A percentile compares a stretch with the other conserved stretches of the same genome.
Evolutionary conservation across 2,797 vertebrate genomes (phyloP).

Genomic region (Lepilemur septentrionalis): DNA sequence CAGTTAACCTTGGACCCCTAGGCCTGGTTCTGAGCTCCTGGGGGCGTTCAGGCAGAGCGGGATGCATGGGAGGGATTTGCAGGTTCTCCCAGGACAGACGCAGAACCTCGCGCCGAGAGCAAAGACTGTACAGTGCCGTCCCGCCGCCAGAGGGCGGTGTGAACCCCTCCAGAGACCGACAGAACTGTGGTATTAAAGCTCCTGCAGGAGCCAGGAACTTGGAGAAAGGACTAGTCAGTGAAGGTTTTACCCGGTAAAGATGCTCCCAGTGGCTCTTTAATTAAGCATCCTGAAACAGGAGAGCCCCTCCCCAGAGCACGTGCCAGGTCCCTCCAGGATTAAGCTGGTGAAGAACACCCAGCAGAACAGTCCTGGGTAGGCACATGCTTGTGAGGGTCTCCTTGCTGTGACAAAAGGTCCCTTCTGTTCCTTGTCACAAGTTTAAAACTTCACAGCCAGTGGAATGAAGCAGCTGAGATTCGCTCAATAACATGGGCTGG

Average conservation of each 20-base stretch:
- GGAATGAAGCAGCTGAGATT: neutral
- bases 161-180: neutral
- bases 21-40: neutral
- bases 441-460: neutral
- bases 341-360: neutral
- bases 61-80: neutral
- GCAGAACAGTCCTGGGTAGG: neutral
- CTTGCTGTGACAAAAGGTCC: neutral
- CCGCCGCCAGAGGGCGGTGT: neutral
- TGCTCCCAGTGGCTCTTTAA: neutral
- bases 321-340: neutral
- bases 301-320: neutral
- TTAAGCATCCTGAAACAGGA: neutral
- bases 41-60: neutral
- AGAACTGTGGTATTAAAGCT: neutral
- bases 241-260: neutral
- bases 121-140: too few species aligned
- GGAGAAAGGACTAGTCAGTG: neutral
- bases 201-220: neutral
- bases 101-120: neutral
- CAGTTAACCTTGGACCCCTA: neutral
- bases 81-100: neutral
- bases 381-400: neutral
- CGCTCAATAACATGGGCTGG: accelerated
- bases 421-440: neutral